phyloP scores from a whole-genome alignment of 2,113 vertebrate genomes.

The Paralichthys olivaceus region DNA sequence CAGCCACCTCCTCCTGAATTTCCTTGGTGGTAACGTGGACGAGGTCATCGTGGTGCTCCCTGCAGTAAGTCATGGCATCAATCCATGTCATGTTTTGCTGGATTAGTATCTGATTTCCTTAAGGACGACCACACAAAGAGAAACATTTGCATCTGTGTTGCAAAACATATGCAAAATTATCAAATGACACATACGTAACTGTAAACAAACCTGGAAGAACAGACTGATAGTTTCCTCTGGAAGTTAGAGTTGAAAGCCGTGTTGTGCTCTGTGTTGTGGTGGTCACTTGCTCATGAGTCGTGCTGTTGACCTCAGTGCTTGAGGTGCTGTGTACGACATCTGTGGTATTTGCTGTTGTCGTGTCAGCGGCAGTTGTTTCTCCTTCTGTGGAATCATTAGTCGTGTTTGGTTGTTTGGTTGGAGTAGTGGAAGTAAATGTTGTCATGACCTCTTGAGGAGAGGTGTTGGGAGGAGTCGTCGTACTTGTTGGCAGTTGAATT shows the following conservation, averaged over 20 bases:
- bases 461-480: not conserved
- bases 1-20: constrained; percentile 53
- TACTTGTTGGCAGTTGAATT: not conserved
- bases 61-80: constrained; percentile 76
- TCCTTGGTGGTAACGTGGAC: constrained; percentile 56
- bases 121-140: constrained; percentile 9
- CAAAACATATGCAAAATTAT: not conserved
- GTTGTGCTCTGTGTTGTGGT: constrained; percentile 29
- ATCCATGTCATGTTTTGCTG: constrained; percentile 73
- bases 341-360: constrained; percentile 20
- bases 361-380: not conserved
- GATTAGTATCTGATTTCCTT: constrained; percentile 69
- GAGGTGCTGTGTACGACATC: not conserved
- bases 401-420: not conserved
- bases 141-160: not conserved
- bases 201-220: constrained; percentile 46
- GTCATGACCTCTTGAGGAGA: not conserved
- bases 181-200: not conserved
- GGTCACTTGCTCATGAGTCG: constrained; percentile 15
- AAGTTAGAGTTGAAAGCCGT: not conserved
- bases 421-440: constrained; percentile 9
- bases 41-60: constrained; percentile 64
- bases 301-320: constrained; percentile 9
- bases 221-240: constrained; percentile 25
- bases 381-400: not conserved